These are phyloP conservation scores for Ophion ventricosus DNA, from an alignment of 2,888 invertebrate genomes.

Conservation along the genomic window DNA sequence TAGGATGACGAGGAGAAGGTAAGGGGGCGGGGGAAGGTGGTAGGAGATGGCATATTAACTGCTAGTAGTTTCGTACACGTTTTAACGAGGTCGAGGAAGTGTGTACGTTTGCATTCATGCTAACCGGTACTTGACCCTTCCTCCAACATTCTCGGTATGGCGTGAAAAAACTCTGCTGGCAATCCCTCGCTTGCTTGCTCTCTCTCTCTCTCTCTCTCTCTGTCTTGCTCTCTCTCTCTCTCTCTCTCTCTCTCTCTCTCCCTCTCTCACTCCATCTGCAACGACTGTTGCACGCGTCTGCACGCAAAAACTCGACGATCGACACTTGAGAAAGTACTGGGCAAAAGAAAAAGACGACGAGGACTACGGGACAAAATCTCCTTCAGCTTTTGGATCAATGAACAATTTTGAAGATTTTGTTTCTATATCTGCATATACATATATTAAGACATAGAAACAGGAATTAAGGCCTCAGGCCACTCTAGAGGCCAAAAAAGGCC, in stretches of 20 bases:
- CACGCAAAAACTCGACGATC: conserved; percentile 11
- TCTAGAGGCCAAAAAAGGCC: no score
- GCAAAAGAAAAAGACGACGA: conserved; percentile 13
- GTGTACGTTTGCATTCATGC: conserved; percentile 63
- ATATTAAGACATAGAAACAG: no score
- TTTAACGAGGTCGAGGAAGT: conserved; percentile 62
- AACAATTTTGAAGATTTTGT: not conserved
- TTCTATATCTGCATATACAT: no score
- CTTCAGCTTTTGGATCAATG: not conserved
- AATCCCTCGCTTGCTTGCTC: conserved; percentile 33
- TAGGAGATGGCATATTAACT: conserved; percentile 23
- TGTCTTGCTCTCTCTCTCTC: conserved; percentile 3
- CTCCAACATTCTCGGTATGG: conserved; percentile 41
- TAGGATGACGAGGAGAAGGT: conserved; percentile 32
- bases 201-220: conserved; percentile 9
- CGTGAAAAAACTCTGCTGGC: conserved; percentile 40
- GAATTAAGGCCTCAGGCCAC: no score
- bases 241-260: not conserved
- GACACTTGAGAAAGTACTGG: conserved; percentile 46
- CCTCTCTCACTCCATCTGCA: no score
- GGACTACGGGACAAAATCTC: not conserved
- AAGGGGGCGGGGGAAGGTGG: conserved; percentile 54
- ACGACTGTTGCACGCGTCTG: conserved; percentile 18
- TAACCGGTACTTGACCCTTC: conserved; percentile 65
- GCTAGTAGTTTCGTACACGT: conserved; percentile 33